Evolutionary conservation across 1,140 invertebrate genomes (phyloP).

Genomic region (Penaeus japonicus): DNA sequence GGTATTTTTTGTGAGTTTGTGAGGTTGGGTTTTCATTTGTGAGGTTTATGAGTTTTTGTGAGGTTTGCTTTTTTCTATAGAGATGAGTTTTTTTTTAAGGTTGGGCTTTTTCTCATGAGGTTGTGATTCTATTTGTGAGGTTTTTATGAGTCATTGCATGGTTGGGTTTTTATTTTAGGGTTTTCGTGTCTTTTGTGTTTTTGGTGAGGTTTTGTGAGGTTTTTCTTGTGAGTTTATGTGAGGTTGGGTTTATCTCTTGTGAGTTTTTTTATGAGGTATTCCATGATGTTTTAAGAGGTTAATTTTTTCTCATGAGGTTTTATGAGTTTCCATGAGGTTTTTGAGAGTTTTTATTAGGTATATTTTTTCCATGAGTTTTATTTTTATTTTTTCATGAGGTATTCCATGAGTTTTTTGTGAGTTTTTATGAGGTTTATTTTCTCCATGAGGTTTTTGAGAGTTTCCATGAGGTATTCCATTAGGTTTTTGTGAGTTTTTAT

Average conservation of each 20-base stretch:
- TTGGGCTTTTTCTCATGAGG: not conserved
- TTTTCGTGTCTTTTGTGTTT: not conserved
- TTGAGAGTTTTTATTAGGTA: too few relatives aligned
- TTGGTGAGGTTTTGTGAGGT: not conserved
- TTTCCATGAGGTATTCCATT: too few relatives aligned
- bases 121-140: not conserved
- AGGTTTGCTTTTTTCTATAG: not conserved
- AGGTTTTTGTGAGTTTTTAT: too few relatives aligned
- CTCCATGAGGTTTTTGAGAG: too few relatives aligned
- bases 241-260: too few relatives aligned
- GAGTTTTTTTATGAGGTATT: not conserved
- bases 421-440: too few relatives aligned
- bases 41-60: not conserved
- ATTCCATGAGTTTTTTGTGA: too few relatives aligned
- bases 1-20: not conserved
- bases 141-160: not conserved
- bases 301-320: too few relatives aligned
- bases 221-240: not conserved
- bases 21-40: not conserved
- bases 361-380: too few relatives aligned
- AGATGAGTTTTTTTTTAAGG: not conserved
- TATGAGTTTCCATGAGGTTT: too few relatives aligned
- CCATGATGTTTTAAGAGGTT: slow-evolving; percentile 32
- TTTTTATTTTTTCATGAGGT: too few relatives aligned
- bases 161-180: not conserved